These are phyloP conservation scores for Heliconius nattereri DNA, from an alignment of 1,140 invertebrate genomes.

Conservation along the genomic window DNA sequence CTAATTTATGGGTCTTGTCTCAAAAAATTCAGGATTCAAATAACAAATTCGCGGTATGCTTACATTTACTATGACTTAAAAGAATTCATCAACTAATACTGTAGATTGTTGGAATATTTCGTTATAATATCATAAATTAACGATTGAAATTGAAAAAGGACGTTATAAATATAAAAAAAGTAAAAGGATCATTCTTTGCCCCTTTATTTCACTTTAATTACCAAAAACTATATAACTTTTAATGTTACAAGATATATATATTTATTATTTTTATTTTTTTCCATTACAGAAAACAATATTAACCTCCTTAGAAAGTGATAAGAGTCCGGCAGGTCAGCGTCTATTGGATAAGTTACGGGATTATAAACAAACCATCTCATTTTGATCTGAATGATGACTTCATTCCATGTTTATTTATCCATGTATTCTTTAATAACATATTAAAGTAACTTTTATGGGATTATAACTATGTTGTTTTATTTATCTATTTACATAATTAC, in stretches of 20 bases:
- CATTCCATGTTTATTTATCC: conserved; percentile 3
- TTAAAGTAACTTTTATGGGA: background rate
- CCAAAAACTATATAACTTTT: no score
- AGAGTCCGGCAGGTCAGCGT: conserved; percentile 12
- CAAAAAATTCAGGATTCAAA: conserved; percentile 68
- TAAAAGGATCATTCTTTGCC: no score
- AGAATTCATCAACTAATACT: no score
- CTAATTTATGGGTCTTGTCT: conserved; percentile 90
- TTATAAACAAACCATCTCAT: conserved; percentile 8
- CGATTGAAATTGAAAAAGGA: no score
- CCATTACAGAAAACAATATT: conserved; percentile 43
- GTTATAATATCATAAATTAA: no score
- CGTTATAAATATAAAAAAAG: no score
- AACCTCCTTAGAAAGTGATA: conserved; percentile 31
- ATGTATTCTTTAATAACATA: background rate
- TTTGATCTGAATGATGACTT: background rate
- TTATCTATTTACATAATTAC: background rate
- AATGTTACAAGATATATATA: no score
- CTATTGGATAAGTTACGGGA: conserved; percentile 24
- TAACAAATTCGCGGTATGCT: conserved; percentile 70
- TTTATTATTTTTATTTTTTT: background rate
- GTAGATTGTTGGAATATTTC: no score
- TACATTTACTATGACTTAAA: background rate
- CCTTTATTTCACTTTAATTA: no score
- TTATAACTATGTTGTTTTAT: background rate